These are phyloP conservation scores for Butorides virescens DNA, from an alignment of 2,113 vertebrate genomes.

Conservation along the genomic window DNA sequence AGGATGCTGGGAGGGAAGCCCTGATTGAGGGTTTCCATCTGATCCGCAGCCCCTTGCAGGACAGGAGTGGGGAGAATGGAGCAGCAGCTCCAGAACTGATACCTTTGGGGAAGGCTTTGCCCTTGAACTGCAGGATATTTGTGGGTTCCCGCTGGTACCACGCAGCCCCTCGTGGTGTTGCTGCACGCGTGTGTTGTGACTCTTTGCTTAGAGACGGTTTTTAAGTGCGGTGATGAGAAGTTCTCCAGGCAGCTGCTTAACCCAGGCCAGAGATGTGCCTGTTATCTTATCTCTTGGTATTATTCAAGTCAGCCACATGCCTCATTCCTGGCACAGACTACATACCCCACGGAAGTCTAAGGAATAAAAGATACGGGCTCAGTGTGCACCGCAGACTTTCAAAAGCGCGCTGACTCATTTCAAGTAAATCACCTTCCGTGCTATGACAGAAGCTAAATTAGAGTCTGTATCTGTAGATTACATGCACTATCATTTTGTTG, in stretches of 20 bases:
- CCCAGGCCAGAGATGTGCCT: not conserved
- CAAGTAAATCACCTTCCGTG: not conserved
- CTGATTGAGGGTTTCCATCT: not conserved
- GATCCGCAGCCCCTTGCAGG: not conserved
- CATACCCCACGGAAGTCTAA: not conserved
- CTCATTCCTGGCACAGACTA: not conserved
- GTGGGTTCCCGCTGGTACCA: not conserved
- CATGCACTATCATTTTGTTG: not conserved
- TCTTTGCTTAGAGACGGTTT: not conserved
- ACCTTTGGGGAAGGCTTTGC: not conserved
- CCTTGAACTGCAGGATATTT: not conserved
- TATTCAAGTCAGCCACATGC: not conserved
- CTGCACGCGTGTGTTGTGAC: fast-evolving
- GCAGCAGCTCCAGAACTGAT: not conserved
- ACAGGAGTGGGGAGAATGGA: not conserved
- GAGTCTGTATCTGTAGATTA: not conserved
- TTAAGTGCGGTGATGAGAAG: not conserved
- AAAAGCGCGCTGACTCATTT: not conserved
- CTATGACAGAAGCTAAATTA: not conserved
- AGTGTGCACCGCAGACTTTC: not conserved
- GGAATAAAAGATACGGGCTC: not conserved
- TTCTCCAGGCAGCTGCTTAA: not conserved
- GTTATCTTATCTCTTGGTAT: not conserved
- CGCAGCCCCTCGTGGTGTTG: fast-evolving
- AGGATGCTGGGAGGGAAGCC: not conserved